Percentiles rank a stretch among this genome's conserved stretches.
Conservation (phyloP, 2,797 vertebrate genomes). For the Cacajao melanocephalus region DNA sequence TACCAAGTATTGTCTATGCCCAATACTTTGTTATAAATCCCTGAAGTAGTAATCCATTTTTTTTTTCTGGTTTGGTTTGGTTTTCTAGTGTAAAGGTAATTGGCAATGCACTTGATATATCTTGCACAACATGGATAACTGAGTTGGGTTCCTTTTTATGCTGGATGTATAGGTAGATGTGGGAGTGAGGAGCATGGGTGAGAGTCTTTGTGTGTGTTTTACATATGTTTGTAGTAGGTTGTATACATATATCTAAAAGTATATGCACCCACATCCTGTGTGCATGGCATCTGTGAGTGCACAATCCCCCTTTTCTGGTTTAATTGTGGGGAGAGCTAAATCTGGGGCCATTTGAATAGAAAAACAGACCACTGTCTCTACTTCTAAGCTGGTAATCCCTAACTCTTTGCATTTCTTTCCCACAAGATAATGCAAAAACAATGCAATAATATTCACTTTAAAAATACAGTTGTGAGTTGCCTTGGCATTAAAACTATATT, state of each 20-base stretch:
- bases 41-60: constrained; percentile 77
- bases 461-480: constrained; percentile 88
- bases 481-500: constrained; percentile 89
- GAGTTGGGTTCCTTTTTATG: constrained; percentile 78
- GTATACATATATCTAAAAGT: constrained; percentile 47
- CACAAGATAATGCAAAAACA: constrained; percentile 99
- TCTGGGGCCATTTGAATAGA: constrained; percentile 82
- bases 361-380: constrained; percentile 86
- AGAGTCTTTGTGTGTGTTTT: not conserved
- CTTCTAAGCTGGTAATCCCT: constrained; percentile 86
- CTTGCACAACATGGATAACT: constrained; percentile 80
- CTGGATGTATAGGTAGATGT: constrained; percentile 58
- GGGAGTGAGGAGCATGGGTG: not conserved
- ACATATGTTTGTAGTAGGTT: constrained; percentile 14
- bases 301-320: constrained; percentile 76
- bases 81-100: constrained; percentile 83
- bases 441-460: constrained; percentile 97
- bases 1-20: constrained; percentile 80
- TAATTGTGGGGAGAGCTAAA: constrained; percentile 76
- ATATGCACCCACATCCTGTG: constrained; percentile 13
- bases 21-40: constrained; percentile 79
- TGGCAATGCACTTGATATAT: constrained; percentile 82
- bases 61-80: constrained; percentile 71
- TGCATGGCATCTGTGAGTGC: constrained; percentile 67
- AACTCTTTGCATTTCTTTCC: constrained; percentile 89